Evolutionary conservation across 2,888 invertebrate genomes (phyloP), one percentile per base, ranked within the genome.

Genomic region (Drosophila prolongata): DNA sequence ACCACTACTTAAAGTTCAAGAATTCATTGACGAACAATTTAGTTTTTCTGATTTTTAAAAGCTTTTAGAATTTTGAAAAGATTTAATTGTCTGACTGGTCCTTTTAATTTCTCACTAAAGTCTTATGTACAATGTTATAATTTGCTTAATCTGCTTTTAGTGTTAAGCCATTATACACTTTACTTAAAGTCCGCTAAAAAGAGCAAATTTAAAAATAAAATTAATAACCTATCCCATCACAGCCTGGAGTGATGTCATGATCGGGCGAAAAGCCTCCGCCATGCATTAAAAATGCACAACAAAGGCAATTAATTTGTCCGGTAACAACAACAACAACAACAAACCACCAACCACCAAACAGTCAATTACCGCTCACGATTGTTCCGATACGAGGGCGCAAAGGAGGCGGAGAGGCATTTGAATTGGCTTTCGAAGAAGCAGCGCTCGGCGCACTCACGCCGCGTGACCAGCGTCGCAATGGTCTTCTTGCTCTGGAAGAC

Each of bases 391-490:
- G 92, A 92, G 16, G 92, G 91, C 46, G 90, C 90, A 90, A 94
- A 95, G 89, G 94, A 94, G 46, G 93, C 93, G 19, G 94, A 94
- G 79, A 93, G 92, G 86, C 95, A 95, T 58, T 83, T 76, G 79
- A 94, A 94, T 47, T 91, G 90, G 44, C 84, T 91, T 88, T 94
- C 94, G 61, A 93, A 92, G 53, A 94, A 90, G 85, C 95, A 95
- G 69, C 92, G 90, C 80, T 94, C 94, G 79, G 96, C 95, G 90
- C 97, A 97, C 75, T 95, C 94, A 64, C 93, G 93, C 76, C 95
- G 93, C 37, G 95, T 95, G 68, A 94, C 92, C 78, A 95, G 93
- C 40, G 93, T 93, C 2, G 95, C 90, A 65, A 96, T 92, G 81
- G 94, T 94, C 76, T 94, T 93, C 56, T 94, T 93, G 71, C 94